phyloP scores from a whole-genome alignment of 2,888 invertebrate genomes.

The Lepeophtheirus nordmannii region DNA sequence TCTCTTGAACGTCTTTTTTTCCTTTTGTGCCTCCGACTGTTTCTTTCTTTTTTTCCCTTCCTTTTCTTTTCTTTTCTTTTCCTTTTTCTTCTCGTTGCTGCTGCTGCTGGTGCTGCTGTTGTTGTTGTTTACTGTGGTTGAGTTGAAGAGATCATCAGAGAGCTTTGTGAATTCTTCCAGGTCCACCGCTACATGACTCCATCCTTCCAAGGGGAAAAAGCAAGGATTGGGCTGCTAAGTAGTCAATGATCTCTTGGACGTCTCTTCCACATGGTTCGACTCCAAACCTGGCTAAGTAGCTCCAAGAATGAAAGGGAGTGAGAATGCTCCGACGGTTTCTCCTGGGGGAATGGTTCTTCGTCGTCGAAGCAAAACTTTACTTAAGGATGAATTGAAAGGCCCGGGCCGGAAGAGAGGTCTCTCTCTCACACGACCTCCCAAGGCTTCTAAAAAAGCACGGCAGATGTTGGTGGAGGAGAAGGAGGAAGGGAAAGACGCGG shows the following conservation, averaged over 20 bases:
- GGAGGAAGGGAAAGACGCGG: no score
- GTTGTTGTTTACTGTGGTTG: conserved; percentile 2
- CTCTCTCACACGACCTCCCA: background rate
- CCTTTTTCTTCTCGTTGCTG: background rate
- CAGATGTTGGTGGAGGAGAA: no score
- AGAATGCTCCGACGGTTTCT: background rate
- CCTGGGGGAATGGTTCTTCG: background rate
- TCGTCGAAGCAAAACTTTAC: background rate
- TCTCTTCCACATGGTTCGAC: background rate
- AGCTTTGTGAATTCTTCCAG: background rate
- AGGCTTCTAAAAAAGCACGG: background rate
- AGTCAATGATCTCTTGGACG: no score
- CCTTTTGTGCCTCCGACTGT: background rate
- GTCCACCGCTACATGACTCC: background rate
- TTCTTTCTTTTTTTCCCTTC: background rate
- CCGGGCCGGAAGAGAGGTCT: background rate
- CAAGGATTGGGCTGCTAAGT: no score
- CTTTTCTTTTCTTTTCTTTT: background rate
- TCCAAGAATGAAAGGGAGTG: background rate
- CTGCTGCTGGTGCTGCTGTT: background rate
- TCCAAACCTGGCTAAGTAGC: background rate
- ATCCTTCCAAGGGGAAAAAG: no score
- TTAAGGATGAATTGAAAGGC: background rate
- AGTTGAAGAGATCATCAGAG: background rate
- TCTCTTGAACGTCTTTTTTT: background rate